phyloP scores from a whole-genome alignment of 2,113 vertebrate genomes.

The Saiga tatarica region DNA sequence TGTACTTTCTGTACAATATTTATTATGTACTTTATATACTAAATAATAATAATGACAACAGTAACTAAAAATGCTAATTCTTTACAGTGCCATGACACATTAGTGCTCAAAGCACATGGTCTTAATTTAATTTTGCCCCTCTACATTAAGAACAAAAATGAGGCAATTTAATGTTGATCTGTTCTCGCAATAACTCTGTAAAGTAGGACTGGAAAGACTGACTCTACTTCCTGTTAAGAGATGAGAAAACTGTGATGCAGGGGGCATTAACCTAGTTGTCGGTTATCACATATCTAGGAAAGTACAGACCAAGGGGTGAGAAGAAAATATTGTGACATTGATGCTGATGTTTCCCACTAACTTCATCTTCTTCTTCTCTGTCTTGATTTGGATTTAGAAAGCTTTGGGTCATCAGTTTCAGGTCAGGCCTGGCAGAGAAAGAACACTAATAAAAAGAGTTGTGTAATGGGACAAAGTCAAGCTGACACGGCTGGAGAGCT shows the following conservation, averaged over 20 bases:
- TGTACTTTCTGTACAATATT: neutral
- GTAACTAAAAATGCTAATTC: neutral
- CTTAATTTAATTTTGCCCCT: neutral
- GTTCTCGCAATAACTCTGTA: neutral
- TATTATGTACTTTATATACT: neutral
- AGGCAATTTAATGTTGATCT: neutral
- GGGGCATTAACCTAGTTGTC: neutral
- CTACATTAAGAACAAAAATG: neutral
- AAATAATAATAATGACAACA: neutral
- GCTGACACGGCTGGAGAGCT: neutral
- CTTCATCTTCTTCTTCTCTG: neutral
- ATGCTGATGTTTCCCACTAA: neutral
- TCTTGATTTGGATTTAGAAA: neutral
- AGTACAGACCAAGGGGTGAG: neutral
- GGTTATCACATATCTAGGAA: neutral
- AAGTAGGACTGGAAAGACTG: conserved; percentile 7
- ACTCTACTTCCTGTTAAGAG: neutral
- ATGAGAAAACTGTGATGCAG: neutral
- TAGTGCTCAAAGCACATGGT: neutral
- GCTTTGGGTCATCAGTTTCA: neutral
- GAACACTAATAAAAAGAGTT: neutral
- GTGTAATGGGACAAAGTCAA: neutral
- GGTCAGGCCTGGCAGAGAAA: neutral
- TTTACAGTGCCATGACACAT: neutral
- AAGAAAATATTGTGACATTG: neutral